These are phyloP conservation scores for Alloplasta piceator DNA, from an alignment of 2,888 invertebrate genomes.

Conservation along the genomic window DNA sequence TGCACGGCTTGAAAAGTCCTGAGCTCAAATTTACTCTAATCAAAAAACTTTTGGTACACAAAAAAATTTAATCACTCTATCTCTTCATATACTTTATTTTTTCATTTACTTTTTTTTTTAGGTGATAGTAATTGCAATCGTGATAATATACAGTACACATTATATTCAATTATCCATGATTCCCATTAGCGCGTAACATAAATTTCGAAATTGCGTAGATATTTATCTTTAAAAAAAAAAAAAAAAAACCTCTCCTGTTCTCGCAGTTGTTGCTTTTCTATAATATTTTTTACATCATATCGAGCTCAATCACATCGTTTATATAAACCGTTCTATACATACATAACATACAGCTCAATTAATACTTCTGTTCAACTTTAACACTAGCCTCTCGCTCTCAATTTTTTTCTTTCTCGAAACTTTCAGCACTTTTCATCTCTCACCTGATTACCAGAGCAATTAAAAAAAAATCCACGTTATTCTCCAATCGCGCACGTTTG, in stretches of 20 bases:
- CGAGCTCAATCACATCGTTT: conserved; percentile 76
- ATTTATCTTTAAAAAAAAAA: conserved; percentile 12
- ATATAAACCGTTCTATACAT: conserved; percentile 79
- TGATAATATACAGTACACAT: conserved; percentile 78
- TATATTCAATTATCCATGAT: conserved; percentile 75
- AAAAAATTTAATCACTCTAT: conserved; percentile 86
- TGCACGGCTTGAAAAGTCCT: too few species aligned
- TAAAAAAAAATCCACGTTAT: too few species aligned
- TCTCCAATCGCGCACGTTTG: too few species aligned
- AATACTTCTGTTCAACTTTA: conserved; percentile 81
- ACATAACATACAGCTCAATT: conserved; percentile 80
- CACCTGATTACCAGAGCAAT: too few species aligned
- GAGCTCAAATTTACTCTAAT: too few species aligned
- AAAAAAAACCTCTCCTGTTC: conserved; percentile 1
- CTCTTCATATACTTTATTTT: conserved; percentile 76
- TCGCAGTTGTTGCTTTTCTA: conserved; percentile 22
- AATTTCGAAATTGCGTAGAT: conserved; percentile 71
- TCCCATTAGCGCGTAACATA: conserved; percentile 74
- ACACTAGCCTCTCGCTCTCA: conserved; percentile 68
- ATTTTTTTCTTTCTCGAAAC: conserved; percentile 15
- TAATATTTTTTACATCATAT: conserved; percentile 73
- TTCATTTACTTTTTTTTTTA: conserved; percentile 75
- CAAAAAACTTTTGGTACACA: neutral
- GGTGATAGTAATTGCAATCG: conserved; percentile 72
- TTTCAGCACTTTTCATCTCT: conserved; percentile 20